Evolutionary conservation across 2,113 vertebrate species (phyloP).

Genomic region (Taurulus bubalis): DNA sequence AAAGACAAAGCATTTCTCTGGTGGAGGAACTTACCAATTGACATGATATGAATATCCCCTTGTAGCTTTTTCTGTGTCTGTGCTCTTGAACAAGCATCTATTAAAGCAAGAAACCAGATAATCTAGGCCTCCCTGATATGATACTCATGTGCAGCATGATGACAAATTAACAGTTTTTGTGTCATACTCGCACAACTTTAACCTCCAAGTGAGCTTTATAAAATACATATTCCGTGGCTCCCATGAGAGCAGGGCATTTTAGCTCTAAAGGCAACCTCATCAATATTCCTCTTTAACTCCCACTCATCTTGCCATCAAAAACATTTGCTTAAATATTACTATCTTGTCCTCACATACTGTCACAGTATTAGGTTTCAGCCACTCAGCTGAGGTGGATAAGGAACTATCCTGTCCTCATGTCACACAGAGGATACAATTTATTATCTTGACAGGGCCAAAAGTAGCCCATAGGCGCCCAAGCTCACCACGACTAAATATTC

Average conservation of each 20-base stretch:
- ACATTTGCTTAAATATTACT: background rate
- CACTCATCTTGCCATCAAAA: background rate
- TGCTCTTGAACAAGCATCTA: slow-evolving; percentile 10
- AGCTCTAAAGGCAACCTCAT: slow-evolving; percentile 17
- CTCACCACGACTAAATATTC: slow-evolving; percentile 7
- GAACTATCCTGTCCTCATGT: slow-evolving; percentile 18
- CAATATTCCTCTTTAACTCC: slow-evolving; percentile 27
- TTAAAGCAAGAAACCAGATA: slow-evolving; percentile 31
- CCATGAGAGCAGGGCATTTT: slow-evolving; percentile 1
- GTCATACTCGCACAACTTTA: background rate
- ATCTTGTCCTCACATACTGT: background rate
- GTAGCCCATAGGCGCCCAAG: background rate
- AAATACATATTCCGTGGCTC: slow-evolving; percentile 6
- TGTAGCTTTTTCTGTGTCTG: slow-evolving; percentile 17
- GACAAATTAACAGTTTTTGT: slow-evolving; percentile 4
- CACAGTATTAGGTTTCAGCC: slow-evolving; percentile 9
- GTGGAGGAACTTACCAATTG: slow-evolving; percentile 10
- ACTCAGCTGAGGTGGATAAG: slow-evolving; percentile 18
- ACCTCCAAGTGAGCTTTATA: background rate
- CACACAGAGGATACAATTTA: slow-evolving; percentile 43
- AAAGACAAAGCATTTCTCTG: slow-evolving; percentile 5
- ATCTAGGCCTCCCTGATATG: slow-evolving; percentile 1
- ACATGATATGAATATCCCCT: background rate
- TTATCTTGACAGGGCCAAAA: slow-evolving; percentile 41
- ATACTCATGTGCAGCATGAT: background rate